Conservation (phyloP, 2,113 vertebrate genomes). For the Periophthalmodon schlosseri region DNA sequence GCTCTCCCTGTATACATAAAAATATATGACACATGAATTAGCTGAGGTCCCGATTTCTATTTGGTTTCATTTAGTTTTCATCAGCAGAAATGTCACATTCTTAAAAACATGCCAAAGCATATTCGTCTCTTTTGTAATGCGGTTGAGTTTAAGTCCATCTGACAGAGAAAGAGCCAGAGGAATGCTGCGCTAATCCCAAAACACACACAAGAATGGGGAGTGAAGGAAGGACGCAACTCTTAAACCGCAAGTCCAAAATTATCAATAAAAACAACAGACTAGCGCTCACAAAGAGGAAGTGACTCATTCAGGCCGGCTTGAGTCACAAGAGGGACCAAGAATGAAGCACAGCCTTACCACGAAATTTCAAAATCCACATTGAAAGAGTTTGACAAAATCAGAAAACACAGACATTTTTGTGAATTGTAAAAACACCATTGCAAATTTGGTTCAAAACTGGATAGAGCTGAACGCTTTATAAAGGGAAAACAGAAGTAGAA, state of each 20-base stretch:
- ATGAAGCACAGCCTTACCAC: constrained; percentile 27
- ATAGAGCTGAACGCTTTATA: too few species aligned
- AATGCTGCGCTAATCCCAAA: constrained; percentile 66
- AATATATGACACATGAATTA: too few species aligned
- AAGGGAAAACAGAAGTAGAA: too few species aligned
- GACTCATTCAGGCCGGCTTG: constrained; percentile 54
- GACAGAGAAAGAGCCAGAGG: constrained; percentile 67
- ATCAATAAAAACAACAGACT: constrained; percentile 43
- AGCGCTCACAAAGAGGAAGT: constrained; percentile 40
- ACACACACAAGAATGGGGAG: constrained; percentile 26
- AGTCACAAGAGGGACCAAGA: constrained; percentile 47
- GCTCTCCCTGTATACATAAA: too few species aligned
- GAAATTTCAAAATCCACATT: constrained; percentile 26
- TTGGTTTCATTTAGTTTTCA: too few species aligned
- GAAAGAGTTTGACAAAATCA: neutral
- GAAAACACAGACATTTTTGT: neutral
- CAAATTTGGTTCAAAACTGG: too few species aligned
- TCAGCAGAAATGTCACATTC: too few species aligned
- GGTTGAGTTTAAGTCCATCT: constrained; percentile 61
- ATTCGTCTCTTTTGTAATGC: constrained; percentile 65
- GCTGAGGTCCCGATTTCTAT: too few species aligned
- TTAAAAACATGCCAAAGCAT: too few species aligned
- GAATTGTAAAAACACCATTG: neutral
- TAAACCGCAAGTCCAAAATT: constrained; percentile 28
- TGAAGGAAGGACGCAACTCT: constrained; percentile 17